Percentiles rank a stretch among this genome's conserved stretches.
These are phyloP conservation scores for Sorex fumeus DNA, from an alignment of 2,113 vertebrate genomes.

Conservation along the genomic window DNA sequence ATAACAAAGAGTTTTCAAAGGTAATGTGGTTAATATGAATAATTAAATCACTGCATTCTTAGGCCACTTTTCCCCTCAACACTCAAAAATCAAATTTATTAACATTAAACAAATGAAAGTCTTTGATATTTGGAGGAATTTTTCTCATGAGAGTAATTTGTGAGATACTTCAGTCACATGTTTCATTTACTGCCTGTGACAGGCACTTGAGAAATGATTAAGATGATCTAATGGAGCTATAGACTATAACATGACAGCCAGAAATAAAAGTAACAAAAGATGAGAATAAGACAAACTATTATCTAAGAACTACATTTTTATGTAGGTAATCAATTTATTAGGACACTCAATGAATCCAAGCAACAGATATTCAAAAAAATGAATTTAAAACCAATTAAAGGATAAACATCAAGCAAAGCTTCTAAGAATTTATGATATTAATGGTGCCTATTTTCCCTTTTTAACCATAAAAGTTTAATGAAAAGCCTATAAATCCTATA, in stretches of 20 bases:
- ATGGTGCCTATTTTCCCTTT: constrained; percentile 11
- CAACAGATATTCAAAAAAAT: constrained; percentile 41
- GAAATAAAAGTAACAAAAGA: constrained; percentile 63
- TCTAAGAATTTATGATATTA: constrained; percentile 62
- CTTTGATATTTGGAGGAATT: constrained; percentile 16
- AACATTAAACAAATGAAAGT: constrained; percentile 47
- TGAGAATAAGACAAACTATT: not conserved
- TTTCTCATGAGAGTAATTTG: constrained; percentile 39
- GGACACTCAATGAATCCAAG: constrained; percentile 59
- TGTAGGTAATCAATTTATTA: constrained; percentile 52
- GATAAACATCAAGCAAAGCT: constrained; percentile 52
- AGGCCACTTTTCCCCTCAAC: not conserved
- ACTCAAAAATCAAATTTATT: constrained; percentile 34
- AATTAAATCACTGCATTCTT: not conserved
- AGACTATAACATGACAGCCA: constrained; percentile 50
- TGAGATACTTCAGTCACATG: constrained; percentile 6
- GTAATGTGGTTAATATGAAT: not conserved
- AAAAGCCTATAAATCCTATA: constrained; percentile 62
- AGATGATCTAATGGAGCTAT: not conserved
- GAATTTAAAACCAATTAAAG: constrained; percentile 74
- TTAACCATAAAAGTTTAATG: constrained; percentile 56
- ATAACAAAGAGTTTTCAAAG: constrained; percentile 25
- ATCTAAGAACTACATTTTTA: constrained; percentile 47
- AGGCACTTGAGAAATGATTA: constrained; percentile 42
- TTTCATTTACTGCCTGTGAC: constrained; percentile 60